A percentile compares a stretch with the other conserved stretches of the same genome.
These are phyloP conservation scores for Micromys minutus DNA, from an alignment of 2,113 vertebrate species.

Conservation along the genomic window DNA sequence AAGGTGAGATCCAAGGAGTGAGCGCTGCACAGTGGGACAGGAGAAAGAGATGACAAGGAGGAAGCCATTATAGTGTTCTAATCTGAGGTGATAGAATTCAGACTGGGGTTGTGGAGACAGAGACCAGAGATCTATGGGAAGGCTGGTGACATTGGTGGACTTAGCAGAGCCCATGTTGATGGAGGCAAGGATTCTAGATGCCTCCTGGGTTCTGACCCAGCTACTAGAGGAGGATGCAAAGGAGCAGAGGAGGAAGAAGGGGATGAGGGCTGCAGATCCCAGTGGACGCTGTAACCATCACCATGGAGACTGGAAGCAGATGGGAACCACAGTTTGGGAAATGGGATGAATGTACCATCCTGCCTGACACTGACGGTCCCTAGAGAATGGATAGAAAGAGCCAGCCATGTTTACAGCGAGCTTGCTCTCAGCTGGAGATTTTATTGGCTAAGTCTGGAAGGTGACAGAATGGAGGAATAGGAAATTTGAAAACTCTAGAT, in stretches of 20 bases:
- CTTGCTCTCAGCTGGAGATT: background rate
- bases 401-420: background rate
- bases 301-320: background rate
- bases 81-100: background rate
- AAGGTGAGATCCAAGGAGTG: background rate
- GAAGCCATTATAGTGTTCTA: background rate
- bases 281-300: accelerated
- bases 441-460: background rate
- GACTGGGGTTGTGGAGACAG: background rate
- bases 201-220: background rate
- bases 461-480: background rate
- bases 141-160: background rate
- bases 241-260: background rate
- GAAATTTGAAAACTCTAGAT: background rate
- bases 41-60: background rate
- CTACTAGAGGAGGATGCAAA: background rate
- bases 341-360: background rate
- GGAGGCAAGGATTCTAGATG: background rate
- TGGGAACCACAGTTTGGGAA: background rate
- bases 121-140: background rate
- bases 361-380: accelerated
- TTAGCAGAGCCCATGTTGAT: background rate
- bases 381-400: background rate
- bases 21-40: background rate
- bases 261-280: accelerated